Evolutionary conservation across 2,888 invertebrate genomes (phyloP), one percentile per base, ranked within the genome.

Genomic region (Metalampra italica): DNA sequence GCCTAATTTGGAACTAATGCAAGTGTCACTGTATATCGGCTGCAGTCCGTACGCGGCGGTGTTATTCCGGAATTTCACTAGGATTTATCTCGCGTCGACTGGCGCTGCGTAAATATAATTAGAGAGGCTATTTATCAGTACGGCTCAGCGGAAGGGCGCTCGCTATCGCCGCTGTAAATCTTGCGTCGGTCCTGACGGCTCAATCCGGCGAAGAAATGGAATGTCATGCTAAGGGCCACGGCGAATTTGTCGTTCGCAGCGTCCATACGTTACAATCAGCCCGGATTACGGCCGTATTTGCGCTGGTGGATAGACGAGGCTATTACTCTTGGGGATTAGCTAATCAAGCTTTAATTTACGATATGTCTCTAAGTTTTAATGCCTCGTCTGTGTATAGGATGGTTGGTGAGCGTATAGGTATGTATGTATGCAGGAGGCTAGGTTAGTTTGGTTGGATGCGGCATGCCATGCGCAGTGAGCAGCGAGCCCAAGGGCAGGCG

Each of bases 31-130:
- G 59, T 62, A 63, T 72, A 75, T 74, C 63, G 75, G 67, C 69
- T n/a, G n/a, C n/a, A n/a, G n/a, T n/a, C n/a, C 71, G 71, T 78
- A 74, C 71, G 73, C 70, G 72, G 65, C 60, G 59, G 71, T 76
- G 81, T 78, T 86, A 81, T 80, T 78, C 79, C 74, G 66, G 70
- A 81, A 84, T 83, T 78, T 82, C 77, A 55, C 56, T 68, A 59
- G 75, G 77, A 88, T 87, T 86, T 87, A 88, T 85, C 71, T 79
- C 73, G 71, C 72, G 78, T 75, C 82, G 78, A 66, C 73, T 74
- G 82, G 78, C 82, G 79, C 84, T 78, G 82, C 83, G 87, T 89
- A 87, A 88, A 87, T 88, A 88, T 88, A 88, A 87, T 88, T 87
- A 88, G 82, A 86, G 82, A 71, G 78, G 81, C 83, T 78, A 87